phyloP scores from a whole-genome alignment of 2,797 vertebrate species.

The Neosilurus hyrtlii region DNA sequence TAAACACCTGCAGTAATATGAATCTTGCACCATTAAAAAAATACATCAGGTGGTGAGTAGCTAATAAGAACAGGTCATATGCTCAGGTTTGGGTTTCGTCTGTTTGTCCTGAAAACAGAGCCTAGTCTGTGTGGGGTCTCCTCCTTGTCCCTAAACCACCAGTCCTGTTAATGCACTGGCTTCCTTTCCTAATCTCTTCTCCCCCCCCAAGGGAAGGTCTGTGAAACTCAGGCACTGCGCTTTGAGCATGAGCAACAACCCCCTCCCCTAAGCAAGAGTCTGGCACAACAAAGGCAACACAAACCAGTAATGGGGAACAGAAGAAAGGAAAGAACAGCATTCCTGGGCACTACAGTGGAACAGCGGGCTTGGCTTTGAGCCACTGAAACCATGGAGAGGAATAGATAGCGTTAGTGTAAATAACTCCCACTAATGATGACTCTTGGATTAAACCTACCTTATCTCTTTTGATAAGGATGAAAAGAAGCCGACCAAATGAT shows the following conservation, averaged over 20 bases:
- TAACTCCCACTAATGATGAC: slow-evolving; percentile 54
- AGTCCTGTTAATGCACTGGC: slow-evolving; percentile 13
- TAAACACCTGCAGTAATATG: neutral
- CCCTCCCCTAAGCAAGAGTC: slow-evolving; percentile 8
- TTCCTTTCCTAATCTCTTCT: slow-evolving; percentile 13
- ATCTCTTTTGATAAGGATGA: slow-evolving; percentile 42
- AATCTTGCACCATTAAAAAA: neutral
- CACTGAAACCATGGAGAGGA: slow-evolving; percentile 19
- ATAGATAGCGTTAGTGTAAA: slow-evolving; percentile 54
- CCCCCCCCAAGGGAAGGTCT: slow-evolving; percentile 45
- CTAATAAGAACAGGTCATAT: slow-evolving; percentile 49
- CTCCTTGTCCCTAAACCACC: neutral
- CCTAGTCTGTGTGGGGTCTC: slow-evolving; percentile 30
- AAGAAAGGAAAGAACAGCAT: slow-evolving; percentile 44
- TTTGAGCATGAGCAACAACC: slow-evolving; percentile 35
- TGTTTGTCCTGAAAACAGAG: slow-evolving; percentile 47
- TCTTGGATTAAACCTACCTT: slow-evolving; percentile 38
- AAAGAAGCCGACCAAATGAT: neutral
- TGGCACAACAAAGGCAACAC: slow-evolving; percentile 63
- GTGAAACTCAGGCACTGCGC: slow-evolving; percentile 39
- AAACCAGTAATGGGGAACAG: slow-evolving; percentile 56
- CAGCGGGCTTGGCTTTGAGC: slow-evolving; percentile 29
- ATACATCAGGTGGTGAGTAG: slow-evolving; percentile 35
- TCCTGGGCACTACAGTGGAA: slow-evolving; percentile 47
- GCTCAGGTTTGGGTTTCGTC: slow-evolving; percentile 47